Evolutionary conservation across 2,113 vertebrate genomes (phyloP).

Genomic region (Cervus canadensis): DNA sequence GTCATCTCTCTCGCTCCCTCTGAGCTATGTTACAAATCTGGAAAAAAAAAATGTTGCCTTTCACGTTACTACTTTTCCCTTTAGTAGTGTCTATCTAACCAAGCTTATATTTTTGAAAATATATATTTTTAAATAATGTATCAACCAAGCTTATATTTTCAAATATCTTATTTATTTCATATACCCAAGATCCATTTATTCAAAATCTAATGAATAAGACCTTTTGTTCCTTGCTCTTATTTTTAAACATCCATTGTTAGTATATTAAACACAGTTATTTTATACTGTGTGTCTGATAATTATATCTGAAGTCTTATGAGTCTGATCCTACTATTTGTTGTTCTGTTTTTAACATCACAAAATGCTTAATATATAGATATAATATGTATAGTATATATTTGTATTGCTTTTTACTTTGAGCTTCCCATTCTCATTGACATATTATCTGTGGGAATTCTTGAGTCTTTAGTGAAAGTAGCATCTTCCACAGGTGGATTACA

Average conservation of each 20-base stretch:
- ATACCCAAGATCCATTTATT: neutral
- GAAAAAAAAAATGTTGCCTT: neutral
- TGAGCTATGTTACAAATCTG: neutral
- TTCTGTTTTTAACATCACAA: neutral
- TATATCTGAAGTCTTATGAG: neutral
- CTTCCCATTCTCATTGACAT: neutral
- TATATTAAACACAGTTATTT: neutral
- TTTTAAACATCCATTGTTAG: neutral
- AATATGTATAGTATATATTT: neutral
- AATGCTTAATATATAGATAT: neutral
- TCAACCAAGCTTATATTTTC: neutral
- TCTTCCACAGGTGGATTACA: neutral
- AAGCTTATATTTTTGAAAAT: neutral
- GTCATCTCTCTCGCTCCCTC: rapidly evolving
- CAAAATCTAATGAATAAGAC: neutral
- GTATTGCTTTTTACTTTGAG: neutral
- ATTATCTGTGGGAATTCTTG: neutral
- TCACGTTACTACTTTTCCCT: neutral
- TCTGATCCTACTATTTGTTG: neutral
- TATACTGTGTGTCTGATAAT: neutral
- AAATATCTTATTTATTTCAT: neutral
- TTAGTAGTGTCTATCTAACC: neutral
- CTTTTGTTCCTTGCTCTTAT: neutral
- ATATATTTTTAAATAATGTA: neutral
- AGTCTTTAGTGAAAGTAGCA: neutral